These are phyloP conservation scores for Camponotus pennsylvanicus DNA, from an alignment of 1,140 invertebrate species.

Conservation along the genomic window DNA sequence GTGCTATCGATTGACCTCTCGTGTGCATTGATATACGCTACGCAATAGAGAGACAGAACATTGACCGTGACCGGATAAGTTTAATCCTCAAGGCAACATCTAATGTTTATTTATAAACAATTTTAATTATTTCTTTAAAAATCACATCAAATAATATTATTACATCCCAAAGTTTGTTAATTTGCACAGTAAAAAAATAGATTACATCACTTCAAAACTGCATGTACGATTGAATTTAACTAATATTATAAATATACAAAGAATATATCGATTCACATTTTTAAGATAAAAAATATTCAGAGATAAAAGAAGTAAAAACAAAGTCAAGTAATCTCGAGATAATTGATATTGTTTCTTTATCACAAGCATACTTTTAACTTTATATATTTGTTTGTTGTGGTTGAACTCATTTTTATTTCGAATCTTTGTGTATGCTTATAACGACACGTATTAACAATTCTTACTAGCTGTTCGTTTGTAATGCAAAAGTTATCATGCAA, in stretches of 20 bases:
- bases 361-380: slow-evolving; percentile 2
- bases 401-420: neutral
- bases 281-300: neutral
- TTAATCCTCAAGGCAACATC: neutral
- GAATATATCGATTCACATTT: neutral
- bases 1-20: slow-evolving; percentile 56
- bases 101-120: neutral
- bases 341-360: neutral
- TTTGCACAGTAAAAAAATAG: neutral
- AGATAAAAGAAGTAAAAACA: neutral
- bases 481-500: neutral
- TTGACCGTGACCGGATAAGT: slow-evolving; percentile 40
- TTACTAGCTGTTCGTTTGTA: neutral
- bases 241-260: neutral
- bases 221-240: too few species aligned
- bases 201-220: neutral
- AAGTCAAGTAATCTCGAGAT: neutral
- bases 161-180: neutral
- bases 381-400: neutral
- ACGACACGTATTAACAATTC: neutral
- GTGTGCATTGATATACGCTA: slow-evolving; percentile 21
- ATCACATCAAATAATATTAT: neutral
- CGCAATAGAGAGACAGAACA: slow-evolving; percentile 35
- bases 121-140: neutral
- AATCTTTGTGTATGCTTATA: neutral